These are phyloP conservation scores for Epizoanthus rinbou DNA, from an alignment of 92 coral and sea anemone species.

Conservation along the genomic window DNA sequence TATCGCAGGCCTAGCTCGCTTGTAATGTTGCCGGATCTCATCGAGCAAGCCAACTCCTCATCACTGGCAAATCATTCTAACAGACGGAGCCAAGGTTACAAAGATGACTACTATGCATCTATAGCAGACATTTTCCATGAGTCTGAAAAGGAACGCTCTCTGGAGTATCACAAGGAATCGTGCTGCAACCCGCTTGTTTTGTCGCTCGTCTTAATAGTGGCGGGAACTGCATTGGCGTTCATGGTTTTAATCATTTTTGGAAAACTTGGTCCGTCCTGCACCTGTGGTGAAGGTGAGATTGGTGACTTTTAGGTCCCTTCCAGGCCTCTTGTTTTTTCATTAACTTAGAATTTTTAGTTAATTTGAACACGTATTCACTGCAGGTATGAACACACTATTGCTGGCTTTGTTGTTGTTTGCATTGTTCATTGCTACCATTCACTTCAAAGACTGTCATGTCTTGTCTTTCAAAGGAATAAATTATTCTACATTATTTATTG, in stretches of 20 bases:
- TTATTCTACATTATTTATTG: too few species aligned
- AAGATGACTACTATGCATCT: conserved; percentile 15
- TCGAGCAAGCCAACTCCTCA: background rate
- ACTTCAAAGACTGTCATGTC: too few species aligned
- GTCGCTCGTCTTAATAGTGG: conserved; percentile 17
- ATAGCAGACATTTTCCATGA: background rate
- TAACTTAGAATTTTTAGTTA: too few species aligned
- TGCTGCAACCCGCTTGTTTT: conserved; percentile 19
- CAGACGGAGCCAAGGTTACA: background rate
- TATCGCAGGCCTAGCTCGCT: conserved; percentile 22
- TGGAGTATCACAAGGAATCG: background rate
- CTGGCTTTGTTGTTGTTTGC: too few species aligned
- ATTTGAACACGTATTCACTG: too few species aligned
- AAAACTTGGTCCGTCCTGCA: conserved; percentile 18
- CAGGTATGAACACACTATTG: too few species aligned
- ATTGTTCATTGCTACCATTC: too few species aligned
- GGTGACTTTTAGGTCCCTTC: too few species aligned
- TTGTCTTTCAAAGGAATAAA: too few species aligned
- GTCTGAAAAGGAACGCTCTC: background rate
- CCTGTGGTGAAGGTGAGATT: conserved; percentile 28
- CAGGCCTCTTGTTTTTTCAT: too few species aligned
- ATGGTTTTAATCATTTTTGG: conserved; percentile 20
- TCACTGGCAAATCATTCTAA: background rate
- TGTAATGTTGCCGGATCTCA: background rate
- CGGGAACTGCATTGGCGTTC: conserved; percentile 1